phyloP scores from a whole-genome alignment of 2,888 invertebrate species.

The Germaria angustata region DNA sequence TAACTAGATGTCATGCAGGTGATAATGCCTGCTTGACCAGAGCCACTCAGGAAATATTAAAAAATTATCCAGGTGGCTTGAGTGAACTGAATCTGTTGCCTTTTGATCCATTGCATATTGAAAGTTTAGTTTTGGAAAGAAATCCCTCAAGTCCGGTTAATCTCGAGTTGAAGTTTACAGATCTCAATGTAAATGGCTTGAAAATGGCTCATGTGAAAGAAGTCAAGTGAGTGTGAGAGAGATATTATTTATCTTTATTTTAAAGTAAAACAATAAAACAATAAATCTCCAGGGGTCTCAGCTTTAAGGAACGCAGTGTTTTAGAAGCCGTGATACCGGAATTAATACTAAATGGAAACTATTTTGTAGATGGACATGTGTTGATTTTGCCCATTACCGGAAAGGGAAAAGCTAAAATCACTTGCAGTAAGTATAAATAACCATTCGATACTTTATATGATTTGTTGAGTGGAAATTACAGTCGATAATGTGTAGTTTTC shows the following conservation, averaged over 20 bases:
- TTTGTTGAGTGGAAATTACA: no score
- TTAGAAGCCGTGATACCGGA: slow-evolving; percentile 70
- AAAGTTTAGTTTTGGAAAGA: slow-evolving; percentile 72
- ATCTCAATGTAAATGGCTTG: slow-evolving; percentile 74
- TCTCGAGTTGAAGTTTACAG: slow-evolving; percentile 74
- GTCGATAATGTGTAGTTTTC: no score
- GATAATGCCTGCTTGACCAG: slow-evolving; percentile 70
- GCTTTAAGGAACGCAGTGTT: slow-evolving; percentile 68
- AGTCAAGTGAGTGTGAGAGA: slow-evolving; percentile 47
- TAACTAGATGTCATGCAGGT: slow-evolving; percentile 52
- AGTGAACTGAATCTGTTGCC: slow-evolving; percentile 72
- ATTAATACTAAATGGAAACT: slow-evolving; percentile 73
- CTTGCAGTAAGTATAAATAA: slow-evolving; percentile 64
- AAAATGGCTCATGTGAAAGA: slow-evolving; percentile 63
- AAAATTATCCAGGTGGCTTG: slow-evolving; percentile 71
- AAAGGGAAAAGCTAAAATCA: slow-evolving; percentile 71
- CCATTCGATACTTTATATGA: no score
- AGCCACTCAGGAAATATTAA: slow-evolving; percentile 68
- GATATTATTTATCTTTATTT: neutral
- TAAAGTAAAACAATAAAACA: neutral
- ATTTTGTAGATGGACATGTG: slow-evolving; percentile 73
- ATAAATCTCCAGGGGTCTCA: slow-evolving; percentile 71
- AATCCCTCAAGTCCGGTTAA: slow-evolving; percentile 76
- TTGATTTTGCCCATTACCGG: slow-evolving; percentile 76
- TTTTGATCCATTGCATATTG: slow-evolving; percentile 76